These are phyloP conservation scores for Dicycla oo DNA, from an alignment of 2,888 invertebrate genomes.

Conservation along the genomic window DNA sequence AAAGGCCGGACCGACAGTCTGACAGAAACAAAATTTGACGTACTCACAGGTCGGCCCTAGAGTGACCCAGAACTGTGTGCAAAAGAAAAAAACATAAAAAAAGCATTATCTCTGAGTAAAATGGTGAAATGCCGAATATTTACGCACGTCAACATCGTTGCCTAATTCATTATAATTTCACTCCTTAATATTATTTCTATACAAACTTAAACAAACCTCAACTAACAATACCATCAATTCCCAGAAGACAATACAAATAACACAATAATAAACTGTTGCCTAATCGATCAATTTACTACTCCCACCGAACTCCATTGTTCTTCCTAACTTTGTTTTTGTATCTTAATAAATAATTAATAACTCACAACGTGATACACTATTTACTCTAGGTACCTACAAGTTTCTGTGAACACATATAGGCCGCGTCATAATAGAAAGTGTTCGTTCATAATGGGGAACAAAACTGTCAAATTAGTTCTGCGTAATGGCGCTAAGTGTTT, in stretches of 20 bases:
- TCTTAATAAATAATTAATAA: conserved; percentile 36
- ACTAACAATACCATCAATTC: not conserved
- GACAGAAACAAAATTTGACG: too few species aligned
- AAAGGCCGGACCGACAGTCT: too few species aligned
- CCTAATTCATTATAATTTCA: not conserved
- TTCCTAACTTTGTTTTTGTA: conserved; percentile 33
- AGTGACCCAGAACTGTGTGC: too few species aligned
- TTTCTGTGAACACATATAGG: not conserved
- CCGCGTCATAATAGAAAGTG: too few species aligned
- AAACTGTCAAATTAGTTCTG: too few species aligned
- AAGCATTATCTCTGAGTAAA: not conserved
- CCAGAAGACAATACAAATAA: conserved; percentile 4
- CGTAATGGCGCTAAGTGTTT: too few species aligned
- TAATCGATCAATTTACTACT: conserved; percentile 36
- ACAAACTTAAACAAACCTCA: not conserved
- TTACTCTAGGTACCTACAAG: conserved; percentile 1
- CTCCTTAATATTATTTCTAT: not conserved
- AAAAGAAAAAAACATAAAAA: not conserved
- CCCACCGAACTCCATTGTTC: conserved; percentile 13
- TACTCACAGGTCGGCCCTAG: too few species aligned
- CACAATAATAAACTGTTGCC: conserved; percentile 10
- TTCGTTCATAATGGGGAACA: too few species aligned
- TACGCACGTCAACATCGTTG: not conserved
- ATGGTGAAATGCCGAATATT: not conserved
- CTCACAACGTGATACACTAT: conserved; percentile 8